Conservation (phyloP, 1,140 invertebrate genomes). For the Melanaphis sacchari region DNA sequence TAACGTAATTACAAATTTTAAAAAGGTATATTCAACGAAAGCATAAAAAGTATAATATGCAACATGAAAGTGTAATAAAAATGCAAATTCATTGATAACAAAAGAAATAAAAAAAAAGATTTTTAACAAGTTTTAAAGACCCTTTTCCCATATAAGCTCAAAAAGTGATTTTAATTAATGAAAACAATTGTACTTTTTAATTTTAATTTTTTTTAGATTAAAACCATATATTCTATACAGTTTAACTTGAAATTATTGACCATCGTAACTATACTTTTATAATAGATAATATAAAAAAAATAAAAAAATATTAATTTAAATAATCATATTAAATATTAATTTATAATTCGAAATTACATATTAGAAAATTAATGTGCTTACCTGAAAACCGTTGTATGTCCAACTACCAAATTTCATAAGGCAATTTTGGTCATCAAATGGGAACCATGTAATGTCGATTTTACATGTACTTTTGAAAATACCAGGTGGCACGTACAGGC, state of each 20-base stretch:
- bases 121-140: constrained; percentile 16
- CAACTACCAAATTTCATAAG: constrained; percentile 95
- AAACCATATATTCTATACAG: neutral
- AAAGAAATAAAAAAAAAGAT: neutral
- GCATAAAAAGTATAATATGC: neutral
- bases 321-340: neutral
- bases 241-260: neutral
- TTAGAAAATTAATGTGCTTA: constrained; percentile 65
- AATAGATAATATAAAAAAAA: neutral
- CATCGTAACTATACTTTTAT: neutral
- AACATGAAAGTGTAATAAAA: constrained; percentile 34
- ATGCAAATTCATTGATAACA: constrained; percentile 34
- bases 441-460: constrained; percentile 99
- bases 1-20: neutral
- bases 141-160: constrained; percentile 2
- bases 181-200: constrained; percentile 2
- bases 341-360: neutral
- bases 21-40: constrained; percentile 20
- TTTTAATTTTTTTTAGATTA: neutral
- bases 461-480: constrained; percentile 99
- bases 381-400: constrained; percentile 93
- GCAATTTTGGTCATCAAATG: constrained; percentile 97
- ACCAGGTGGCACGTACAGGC: constrained; percentile 95
- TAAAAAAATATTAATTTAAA: neutral
- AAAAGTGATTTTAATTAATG: constrained; percentile 22